These are phyloP conservation scores for Calephelis nemesis DNA, from an alignment of 1,140 invertebrate species.

Conservation along the genomic window DNA sequence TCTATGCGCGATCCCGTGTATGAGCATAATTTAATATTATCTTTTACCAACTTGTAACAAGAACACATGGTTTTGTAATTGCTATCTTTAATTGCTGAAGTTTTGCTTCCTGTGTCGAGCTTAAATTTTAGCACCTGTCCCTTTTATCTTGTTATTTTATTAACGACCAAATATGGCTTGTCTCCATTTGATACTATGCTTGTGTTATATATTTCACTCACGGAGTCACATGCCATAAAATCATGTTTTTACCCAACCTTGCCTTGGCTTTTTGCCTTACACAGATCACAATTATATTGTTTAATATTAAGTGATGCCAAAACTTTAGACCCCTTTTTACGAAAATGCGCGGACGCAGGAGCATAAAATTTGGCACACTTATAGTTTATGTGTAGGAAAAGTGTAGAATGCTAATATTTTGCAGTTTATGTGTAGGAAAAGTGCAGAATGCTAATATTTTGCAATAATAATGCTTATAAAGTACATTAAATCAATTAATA, in stretches of 20 bases:
- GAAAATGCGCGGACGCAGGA: too few species aligned
- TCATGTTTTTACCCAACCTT: not conserved
- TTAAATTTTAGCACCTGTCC: not conserved
- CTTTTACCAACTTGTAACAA: not conserved
- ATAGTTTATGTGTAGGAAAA: too few species aligned
- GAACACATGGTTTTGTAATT: not conserved
- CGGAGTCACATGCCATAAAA: not conserved
- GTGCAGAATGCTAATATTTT: too few species aligned
- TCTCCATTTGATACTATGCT: not conserved
- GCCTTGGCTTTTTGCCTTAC: not conserved
- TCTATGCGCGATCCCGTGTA: conserved; percentile 1
- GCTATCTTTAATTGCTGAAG: not conserved
- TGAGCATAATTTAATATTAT: conserved; percentile 3
- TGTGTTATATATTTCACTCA: not conserved
- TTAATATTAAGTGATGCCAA: too few species aligned
- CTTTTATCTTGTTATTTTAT: too few species aligned
- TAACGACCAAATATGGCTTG: not conserved
- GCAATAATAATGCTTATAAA: too few species aligned
- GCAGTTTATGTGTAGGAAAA: too few species aligned
- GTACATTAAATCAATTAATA: too few species aligned
- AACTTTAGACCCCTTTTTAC: too few species aligned
- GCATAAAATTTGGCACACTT: too few species aligned
- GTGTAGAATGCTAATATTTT: too few species aligned
- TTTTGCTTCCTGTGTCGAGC: not conserved
- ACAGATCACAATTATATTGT: not conserved